Evolutionary conservation across 1,140 invertebrate genomes (phyloP).

Genomic region (Trissolcus basalis): DNA sequence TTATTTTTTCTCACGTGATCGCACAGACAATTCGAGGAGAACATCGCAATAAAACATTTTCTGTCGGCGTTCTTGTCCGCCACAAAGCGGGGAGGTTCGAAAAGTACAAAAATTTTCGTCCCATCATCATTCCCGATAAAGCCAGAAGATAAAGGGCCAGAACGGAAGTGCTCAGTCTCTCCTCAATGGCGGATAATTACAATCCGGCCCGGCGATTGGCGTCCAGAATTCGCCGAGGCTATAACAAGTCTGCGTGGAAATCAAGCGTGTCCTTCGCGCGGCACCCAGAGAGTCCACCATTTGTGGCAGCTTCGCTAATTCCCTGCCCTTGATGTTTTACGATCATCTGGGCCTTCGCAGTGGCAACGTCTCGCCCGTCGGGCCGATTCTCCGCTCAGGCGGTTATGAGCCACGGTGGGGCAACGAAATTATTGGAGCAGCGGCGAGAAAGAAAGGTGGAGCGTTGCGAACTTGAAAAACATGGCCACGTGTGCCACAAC

Average conservation of each 20-base stretch:
- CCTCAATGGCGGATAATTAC: slow-evolving; percentile 53
- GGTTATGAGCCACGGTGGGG: slow-evolving; percentile 46
- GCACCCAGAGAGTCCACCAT: slow-evolving; percentile 58
- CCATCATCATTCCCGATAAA: slow-evolving; percentile 13
- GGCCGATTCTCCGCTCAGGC: slow-evolving; percentile 46
- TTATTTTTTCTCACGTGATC: slow-evolving; percentile 23
- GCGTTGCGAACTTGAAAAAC: slow-evolving; percentile 48
- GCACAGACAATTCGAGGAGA: background rate
- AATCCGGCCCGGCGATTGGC: slow-evolving; percentile 30
- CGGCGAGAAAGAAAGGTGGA: slow-evolving; percentile 58
- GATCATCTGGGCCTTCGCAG: slow-evolving; percentile 44
- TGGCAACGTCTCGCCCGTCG: slow-evolving; percentile 51
- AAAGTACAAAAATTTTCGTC: slow-evolving; percentile 18
- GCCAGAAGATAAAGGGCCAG: slow-evolving; percentile 16
- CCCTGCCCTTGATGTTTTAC: slow-evolving; percentile 64
- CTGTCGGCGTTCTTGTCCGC: slow-evolving; percentile 14
- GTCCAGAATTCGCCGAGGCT: slow-evolving; percentile 33
- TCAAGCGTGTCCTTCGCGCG: slow-evolving; percentile 46
- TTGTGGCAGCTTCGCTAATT: slow-evolving; percentile 65
- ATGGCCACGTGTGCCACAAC: slow-evolving; percentile 40
- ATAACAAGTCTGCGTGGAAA: slow-evolving; percentile 58
- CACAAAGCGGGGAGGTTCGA: slow-evolving; percentile 9
- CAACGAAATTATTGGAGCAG: slow-evolving; percentile 57
- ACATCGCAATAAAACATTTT: slow-evolving; percentile 21
- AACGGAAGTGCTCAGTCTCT: slow-evolving; percentile 35